Evolutionary conservation across 2,888 invertebrate genomes (phyloP).

Genomic region (Entomobrya proxima): DNA sequence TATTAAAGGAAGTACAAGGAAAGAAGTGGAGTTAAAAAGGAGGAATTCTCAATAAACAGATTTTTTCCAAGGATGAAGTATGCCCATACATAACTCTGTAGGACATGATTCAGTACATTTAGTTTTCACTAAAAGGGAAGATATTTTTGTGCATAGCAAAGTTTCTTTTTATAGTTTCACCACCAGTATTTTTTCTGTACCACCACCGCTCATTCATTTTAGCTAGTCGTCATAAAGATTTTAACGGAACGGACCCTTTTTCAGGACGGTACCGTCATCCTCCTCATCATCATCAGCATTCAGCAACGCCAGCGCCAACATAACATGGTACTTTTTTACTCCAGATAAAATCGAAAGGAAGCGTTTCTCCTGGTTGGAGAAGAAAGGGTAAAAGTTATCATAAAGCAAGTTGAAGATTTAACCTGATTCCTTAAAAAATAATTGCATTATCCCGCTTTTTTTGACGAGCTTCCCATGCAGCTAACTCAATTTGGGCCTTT

Average conservation of each 20-base stretch:
- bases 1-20: background rate
- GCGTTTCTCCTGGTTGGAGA: background rate
- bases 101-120: background rate
- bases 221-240: too few relatives aligned
- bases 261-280: too few relatives aligned
- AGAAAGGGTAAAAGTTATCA: background rate
- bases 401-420: slow-evolving; percentile 23
- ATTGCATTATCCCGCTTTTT: slow-evolving; percentile 31
- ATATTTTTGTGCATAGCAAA: background rate
- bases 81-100: background rate
- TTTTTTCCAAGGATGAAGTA: background rate
- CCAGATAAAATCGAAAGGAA: background rate
- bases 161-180: background rate
- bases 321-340: too few relatives aligned
- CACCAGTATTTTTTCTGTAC: background rate
- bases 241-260: too few relatives aligned
- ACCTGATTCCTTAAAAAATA: slow-evolving; percentile 16
- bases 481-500: slow-evolving; percentile 12
- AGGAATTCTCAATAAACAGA: background rate
- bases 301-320: too few relatives aligned
- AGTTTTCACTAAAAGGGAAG: background rate
- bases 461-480: background rate
- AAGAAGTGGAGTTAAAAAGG: background rate
- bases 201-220: too few relatives aligned
- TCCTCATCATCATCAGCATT: too few relatives aligned